phyloP scores from a whole-genome alignment of 2,797 vertebrate species.

The Anguilla marmorata region DNA sequence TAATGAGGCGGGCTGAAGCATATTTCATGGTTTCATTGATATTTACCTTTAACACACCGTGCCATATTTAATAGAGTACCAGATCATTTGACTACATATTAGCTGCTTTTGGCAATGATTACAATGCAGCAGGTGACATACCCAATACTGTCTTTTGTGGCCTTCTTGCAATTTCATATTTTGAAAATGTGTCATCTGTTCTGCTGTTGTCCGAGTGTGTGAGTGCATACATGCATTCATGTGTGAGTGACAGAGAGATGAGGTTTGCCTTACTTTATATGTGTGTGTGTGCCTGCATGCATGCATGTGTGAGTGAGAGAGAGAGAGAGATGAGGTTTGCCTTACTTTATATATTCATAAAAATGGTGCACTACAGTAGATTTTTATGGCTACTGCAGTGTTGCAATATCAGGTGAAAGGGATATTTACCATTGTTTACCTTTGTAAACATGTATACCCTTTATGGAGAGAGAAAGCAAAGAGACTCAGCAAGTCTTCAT shows the following conservation, averaged over 20 bases:
- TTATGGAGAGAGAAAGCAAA: neutral
- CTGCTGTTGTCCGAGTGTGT: neutral
- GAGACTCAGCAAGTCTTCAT: neutral
- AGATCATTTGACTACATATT: neutral
- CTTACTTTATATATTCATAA: neutral
- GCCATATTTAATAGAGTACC: neutral
- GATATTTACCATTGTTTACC: conserved; percentile 30
- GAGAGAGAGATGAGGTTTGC: no score
- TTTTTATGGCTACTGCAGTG: neutral
- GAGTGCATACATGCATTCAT: neutral
- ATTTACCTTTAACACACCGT: conserved; percentile 1
- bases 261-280: no score
- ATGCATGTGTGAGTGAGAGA: neutral
- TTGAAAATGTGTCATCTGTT: neutral
- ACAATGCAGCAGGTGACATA: neutral
- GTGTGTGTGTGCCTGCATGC: neutral
- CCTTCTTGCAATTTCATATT: neutral
- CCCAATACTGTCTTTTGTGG: neutral
- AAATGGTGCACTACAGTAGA: neutral
- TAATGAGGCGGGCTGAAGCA: neutral
- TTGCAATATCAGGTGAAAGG: conserved; percentile 40
- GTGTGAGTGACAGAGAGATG: neutral
- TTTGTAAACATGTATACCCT: neutral
- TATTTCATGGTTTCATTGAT: conserved; percentile 2
- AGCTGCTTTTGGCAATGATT: neutral